Percentiles rank a stretch among this genome's conserved stretches.
Evolutionary conservation across 2,888 invertebrate genomes (phyloP).

Genomic region (Conops quadrifasciatus): DNA sequence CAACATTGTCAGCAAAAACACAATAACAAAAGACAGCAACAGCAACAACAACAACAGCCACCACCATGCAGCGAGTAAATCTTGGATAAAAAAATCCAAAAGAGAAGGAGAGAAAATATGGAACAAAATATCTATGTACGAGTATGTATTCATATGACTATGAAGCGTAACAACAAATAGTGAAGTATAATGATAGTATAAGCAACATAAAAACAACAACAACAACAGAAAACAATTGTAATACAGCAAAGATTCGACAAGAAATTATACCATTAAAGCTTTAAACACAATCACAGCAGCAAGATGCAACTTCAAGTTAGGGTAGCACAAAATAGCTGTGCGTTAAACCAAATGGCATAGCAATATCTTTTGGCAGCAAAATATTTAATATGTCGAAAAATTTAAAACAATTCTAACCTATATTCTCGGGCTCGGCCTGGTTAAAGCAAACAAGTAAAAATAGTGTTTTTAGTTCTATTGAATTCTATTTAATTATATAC

Average conservation of each 20-base stretch:
- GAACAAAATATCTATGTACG: constrained; percentile 32
- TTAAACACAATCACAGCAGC: background rate
- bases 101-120: constrained; percentile 8
- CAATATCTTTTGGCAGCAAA: background rate
- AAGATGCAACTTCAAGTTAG: background rate
- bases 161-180: constrained; percentile 32
- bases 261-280: background rate
- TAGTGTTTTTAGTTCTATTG: too few species aligned
- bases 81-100: background rate
- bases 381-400: too few species aligned
- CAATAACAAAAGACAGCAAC: background rate
- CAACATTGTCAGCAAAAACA: background rate
- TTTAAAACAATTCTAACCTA: too few species aligned
- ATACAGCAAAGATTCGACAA: background rate
- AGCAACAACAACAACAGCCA: background rate
- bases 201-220: constrained; percentile 13
- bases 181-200: constrained; percentile 18
- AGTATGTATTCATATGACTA: constrained; percentile 33
- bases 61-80: too few species aligned
- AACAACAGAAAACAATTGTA: background rate
- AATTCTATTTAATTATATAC: too few species aligned
- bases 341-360: background rate
- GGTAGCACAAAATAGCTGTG: background rate
- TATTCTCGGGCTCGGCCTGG: too few species aligned
- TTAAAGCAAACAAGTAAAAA: too few species aligned